Evolutionary conservation across 2,113 vertebrate species (phyloP).

Genomic region (Nibea coibor): DNA sequence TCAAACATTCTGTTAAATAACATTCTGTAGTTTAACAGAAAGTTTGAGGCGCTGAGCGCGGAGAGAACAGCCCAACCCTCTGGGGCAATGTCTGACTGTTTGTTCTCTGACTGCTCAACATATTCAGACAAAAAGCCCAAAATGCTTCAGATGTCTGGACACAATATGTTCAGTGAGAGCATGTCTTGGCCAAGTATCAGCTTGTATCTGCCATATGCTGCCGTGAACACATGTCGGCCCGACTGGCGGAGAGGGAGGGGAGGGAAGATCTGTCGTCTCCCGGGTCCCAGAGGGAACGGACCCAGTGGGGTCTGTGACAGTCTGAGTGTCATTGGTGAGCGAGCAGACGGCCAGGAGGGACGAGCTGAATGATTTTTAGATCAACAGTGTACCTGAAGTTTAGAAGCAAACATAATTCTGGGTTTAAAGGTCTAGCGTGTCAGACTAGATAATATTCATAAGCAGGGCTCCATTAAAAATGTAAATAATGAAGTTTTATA

Average conservation of each 20-base stretch:
- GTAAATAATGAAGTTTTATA: too few species aligned
- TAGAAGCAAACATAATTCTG: too few species aligned
- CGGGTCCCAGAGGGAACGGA: conserved; percentile 46
- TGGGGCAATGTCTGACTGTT: conserved; percentile 49
- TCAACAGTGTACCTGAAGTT: background rate
- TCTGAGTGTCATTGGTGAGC: conserved; percentile 41
- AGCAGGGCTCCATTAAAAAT: too few species aligned
- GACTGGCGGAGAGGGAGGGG: conserved; percentile 83
- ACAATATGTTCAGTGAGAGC: conserved; percentile 80
- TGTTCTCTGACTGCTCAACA: conserved; percentile 41
- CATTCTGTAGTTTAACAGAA: background rate
- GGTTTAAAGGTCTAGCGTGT: too few species aligned
- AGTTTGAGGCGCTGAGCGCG: background rate
- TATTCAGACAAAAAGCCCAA: conserved; percentile 62
- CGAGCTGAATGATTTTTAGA: background rate
- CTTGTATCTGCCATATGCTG: conserved; percentile 93
- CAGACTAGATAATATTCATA: too few species aligned
- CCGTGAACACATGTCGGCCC: conserved; percentile 86
- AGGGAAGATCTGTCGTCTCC: conserved; percentile 79
- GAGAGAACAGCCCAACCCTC: conserved; percentile 35
- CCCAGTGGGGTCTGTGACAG: conserved; percentile 47
- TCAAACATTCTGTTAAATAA: background rate
- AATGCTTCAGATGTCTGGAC: conserved; percentile 81
- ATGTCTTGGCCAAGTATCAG: conserved; percentile 72
- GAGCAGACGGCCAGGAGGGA: background rate